Percentiles rank a stretch among this genome's conserved stretches.
Evolutionary conservation across 64 coral and sea anemone species (phyloP).

Genomic region (Catalaphyllia jardinei): DNA sequence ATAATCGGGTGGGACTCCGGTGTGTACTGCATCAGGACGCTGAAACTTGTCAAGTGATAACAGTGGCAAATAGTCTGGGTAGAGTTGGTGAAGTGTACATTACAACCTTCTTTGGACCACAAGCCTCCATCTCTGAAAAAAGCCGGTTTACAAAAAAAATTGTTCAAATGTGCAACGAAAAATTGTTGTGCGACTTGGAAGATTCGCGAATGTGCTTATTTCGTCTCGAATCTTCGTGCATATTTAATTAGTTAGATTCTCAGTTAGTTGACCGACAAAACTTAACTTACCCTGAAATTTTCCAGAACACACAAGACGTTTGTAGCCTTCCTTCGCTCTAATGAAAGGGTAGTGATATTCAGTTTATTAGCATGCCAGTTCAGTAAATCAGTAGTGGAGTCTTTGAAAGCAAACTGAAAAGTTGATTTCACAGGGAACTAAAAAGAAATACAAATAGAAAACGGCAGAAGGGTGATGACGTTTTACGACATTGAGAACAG

Average conservation of each 20-base stretch:
- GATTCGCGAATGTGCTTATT: no score
- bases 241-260: no score
- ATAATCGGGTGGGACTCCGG: conserved; percentile 17
- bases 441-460: no score
- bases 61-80: conserved; percentile 85
- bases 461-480: no score
- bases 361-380: no score
- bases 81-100: conserved; percentile 30
- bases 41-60: conserved; percentile 89
- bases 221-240: no score
- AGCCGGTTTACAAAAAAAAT: neutral
- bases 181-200: no score
- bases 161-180: no score
- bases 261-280: neutral
- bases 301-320: conserved; percentile 71
- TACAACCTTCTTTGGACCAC: conserved; percentile 83
- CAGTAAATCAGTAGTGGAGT: neutral
- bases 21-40: conserved; percentile 83
- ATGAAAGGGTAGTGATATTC: neutral
- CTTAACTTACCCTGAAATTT: conserved; percentile 45
- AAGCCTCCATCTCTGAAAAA: conserved; percentile 45
- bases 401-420: neutral
- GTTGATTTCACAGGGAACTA: neutral
- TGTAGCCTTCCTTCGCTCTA: neutral
- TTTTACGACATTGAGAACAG: no score